Conservation (phyloP, 2,797 vertebrate species). For the Thamnophis elegans region DNA sequence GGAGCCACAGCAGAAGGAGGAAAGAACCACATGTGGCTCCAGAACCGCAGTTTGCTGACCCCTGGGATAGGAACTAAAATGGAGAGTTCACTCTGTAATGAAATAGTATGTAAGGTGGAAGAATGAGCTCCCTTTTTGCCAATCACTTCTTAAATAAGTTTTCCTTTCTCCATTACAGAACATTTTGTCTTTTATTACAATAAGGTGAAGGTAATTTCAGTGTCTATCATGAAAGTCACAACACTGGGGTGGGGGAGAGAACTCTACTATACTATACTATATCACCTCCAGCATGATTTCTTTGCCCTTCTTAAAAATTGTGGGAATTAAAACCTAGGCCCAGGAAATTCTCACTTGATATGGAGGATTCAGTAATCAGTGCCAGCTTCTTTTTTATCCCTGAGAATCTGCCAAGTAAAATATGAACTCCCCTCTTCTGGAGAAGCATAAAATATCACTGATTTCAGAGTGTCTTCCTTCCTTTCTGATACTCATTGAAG, state of each 20-base stretch:
- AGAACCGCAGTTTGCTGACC: too few species aligned
- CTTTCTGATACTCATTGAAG: not conserved
- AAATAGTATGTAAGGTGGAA: not conserved
- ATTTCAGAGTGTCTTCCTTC: not conserved
- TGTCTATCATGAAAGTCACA: conserved; percentile 5
- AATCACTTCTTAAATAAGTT: not conserved
- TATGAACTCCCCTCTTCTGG: not conserved
- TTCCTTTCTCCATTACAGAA: not conserved
- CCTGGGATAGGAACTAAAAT: not conserved
- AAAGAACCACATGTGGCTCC: too few species aligned
- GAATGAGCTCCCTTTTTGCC: not conserved
- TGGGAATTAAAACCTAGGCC: conserved; percentile 8
- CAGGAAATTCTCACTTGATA: not conserved
- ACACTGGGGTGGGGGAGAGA: not conserved
- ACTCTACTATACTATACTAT: too few species aligned
- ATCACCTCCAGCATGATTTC: not conserved
- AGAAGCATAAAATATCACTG: conserved; percentile 5
- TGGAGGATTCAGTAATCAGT: conserved; percentile 1
- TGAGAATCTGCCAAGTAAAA: not conserved
- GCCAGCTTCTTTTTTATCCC: not conserved
- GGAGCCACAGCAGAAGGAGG: too few species aligned
- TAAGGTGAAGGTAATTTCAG: conserved; percentile 1
- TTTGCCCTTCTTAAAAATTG: conserved; percentile 1
- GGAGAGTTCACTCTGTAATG: not conserved
- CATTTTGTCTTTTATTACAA: not conserved